Conservation (phyloP, 2,888 invertebrate species). For the Tromatobia lineatoria region DNA sequence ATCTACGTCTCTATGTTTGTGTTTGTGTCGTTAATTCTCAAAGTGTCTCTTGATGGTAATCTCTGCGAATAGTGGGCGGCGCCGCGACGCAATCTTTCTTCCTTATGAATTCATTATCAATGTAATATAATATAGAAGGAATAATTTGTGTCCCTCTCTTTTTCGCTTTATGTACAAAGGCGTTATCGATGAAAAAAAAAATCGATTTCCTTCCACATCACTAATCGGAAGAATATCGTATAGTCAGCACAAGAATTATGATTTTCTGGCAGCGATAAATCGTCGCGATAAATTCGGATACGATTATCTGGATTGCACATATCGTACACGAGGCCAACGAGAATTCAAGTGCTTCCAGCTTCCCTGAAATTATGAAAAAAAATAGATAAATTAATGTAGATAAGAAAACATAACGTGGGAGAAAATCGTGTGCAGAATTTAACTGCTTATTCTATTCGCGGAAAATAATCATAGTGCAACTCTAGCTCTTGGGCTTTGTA, state of each 20-base stretch:
- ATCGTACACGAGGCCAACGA: slow-evolving; percentile 1
- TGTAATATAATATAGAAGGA: neutral
- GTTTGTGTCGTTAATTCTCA: neutral
- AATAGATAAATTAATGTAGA: slow-evolving; percentile 9
- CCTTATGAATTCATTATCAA: slow-evolving; percentile 19
- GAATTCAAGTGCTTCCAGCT: neutral
- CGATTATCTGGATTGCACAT: slow-evolving; percentile 37
- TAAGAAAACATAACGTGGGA: neutral
- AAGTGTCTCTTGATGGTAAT: slow-evolving; percentile 40
- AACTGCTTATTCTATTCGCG: slow-evolving; percentile 3
- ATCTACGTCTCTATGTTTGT: no score
- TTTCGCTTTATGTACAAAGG: neutral
- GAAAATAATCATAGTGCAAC: slow-evolving; percentile 21
- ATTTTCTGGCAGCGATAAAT: slow-evolving; percentile 39
- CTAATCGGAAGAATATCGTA: neutral
- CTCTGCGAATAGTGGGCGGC: slow-evolving; percentile 34
- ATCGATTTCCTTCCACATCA: slow-evolving; percentile 2
- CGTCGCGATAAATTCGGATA: slow-evolving; percentile 21
- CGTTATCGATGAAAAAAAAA: neutral
- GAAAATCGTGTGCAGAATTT: neutral
- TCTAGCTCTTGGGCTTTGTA: slow-evolving; percentile 27
- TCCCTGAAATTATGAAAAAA: slow-evolving; percentile 3
- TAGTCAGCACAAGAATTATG: neutral
- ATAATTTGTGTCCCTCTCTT: neutral
- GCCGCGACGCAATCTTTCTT: slow-evolving; percentile 29